These are phyloP conservation scores for Diplogasteroides magnus DNA, from an alignment of 1,140 invertebrate genomes.

Conservation along the genomic window DNA sequence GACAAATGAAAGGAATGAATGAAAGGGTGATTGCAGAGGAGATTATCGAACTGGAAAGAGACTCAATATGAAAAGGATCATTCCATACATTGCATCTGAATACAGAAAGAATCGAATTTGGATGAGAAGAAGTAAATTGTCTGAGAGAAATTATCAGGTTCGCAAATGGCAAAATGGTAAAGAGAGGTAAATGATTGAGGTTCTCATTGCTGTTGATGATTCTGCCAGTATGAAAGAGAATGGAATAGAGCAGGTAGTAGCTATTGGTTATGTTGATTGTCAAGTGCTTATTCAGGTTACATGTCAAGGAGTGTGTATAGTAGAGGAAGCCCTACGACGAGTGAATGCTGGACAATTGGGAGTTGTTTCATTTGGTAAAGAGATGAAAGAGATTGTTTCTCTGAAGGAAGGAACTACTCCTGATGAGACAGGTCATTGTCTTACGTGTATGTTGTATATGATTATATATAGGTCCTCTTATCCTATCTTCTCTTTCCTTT, in stretches of 20 bases:
- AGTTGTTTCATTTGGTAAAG: constrained; percentile 86
- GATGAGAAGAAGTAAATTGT: constrained; percentile 87
- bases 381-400: constrained; percentile 71
- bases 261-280: neutral
- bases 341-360: constrained; percentile 86
- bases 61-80: constrained; percentile 94
- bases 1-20: no score
- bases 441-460: no score
- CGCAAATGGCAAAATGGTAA: neutral
- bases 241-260: constrained; percentile 61
- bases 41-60: constrained; percentile 93
- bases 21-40: constrained; percentile 62
- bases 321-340: constrained; percentile 82
- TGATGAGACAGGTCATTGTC: no score
- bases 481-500: neutral
- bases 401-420: no score
- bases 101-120: constrained; percentile 99
- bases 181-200: constrained; percentile 52
- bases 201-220: constrained; percentile 92
- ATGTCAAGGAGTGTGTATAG: constrained; percentile 84
- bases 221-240: constrained; percentile 85
- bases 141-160: constrained; percentile 83
- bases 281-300: constrained; percentile 65
- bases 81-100: constrained; percentile 95
- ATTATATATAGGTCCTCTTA: no score